Evolutionary conservation across 2,797 vertebrate species (phyloP), one percentile per base, ranked within the genome.

Genomic region (Ambastaia sidthimunki): DNA sequence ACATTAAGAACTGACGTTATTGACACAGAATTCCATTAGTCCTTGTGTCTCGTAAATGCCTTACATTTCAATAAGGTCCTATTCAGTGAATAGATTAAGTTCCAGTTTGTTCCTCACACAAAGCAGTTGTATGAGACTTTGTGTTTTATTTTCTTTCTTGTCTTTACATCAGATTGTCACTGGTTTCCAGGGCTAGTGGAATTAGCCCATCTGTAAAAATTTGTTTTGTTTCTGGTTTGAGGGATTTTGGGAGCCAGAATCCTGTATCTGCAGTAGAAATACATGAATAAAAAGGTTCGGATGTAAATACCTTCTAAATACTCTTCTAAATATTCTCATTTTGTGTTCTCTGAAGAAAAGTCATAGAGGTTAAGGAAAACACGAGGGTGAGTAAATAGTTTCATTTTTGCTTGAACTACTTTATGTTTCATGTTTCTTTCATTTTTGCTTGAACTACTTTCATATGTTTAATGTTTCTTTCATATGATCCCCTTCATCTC

Each of bases 401-500:
- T 59, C 19, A 54, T 54, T 75, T 66, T 65, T 2, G 10, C 7
- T 55, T 9, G n/a, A n/a, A n/a, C n/a, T n/a, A n/a, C n/a, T n/a
- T n/a, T n/a, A n/a, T 11, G 1, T 1, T 7, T 28, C 28, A 28
- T 28, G 28, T 28, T 28, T 28, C 28, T 7, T 57, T 57, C n/a
- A 52, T 52, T 75, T 66, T 65, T 2, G 11, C 11, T 25, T 12
- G 37, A 41, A 41, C 37, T 41, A 41, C 37, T 59, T 59, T 11
- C 54, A 55, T 48, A 37, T 65, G 16, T 68, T 59, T 76, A 12
- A 74, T 16, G 28, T 4, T 6, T 25, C 23, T 60, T 62, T 62
- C 5, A 31, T 15, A 15, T 3, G 2, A 0, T 18, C 18, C 34
- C 34, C 9, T 3, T 2, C 3, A 0, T 18, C 18, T 37, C 23